phyloP scores from a whole-genome alignment of 2,888 invertebrate species.

The Dendrolimus pini region DNA sequence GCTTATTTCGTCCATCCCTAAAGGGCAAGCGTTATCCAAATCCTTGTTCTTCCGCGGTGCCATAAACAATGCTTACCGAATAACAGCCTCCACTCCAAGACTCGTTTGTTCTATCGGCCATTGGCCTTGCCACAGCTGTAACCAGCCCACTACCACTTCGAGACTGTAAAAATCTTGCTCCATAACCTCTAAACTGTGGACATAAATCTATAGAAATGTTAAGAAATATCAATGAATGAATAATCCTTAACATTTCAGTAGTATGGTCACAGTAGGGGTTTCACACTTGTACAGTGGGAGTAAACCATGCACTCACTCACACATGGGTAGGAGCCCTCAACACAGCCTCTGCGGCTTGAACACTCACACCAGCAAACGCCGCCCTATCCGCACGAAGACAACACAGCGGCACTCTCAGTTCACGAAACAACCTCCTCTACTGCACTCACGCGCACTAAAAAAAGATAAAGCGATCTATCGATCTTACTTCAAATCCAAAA shows the following conservation, averaged over 20 bases:
- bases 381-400: constrained; percentile 46
- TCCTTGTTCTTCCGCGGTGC: no score
- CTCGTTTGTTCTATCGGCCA: no score
- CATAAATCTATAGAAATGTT: no score
- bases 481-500: constrained; percentile 70
- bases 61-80: no score
- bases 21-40: no score
- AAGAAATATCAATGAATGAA: no score
- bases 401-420: constrained; percentile 72
- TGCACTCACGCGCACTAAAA: constrained; percentile 76
- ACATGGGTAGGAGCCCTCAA: constrained; percentile 43
- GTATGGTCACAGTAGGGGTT: constrained; percentile 40
- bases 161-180: no score
- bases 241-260: constrained; percentile 10
- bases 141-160: no score
- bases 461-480: constrained; percentile 74
- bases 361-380: constrained; percentile 50
- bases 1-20: no score
- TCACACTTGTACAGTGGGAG: constrained; percentile 60
- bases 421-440: constrained; percentile 71
- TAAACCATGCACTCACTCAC: constrained; percentile 64
- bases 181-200: no score
- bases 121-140: no score
- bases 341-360: constrained; percentile 43
- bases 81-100: no score